A percentile compares a stretch with the other conserved stretches of the same genome.
These are phyloP conservation scores for Oryzaephilus surinamensis DNA, from an alignment of 1,140 invertebrate species.

Conservation along the genomic window DNA sequence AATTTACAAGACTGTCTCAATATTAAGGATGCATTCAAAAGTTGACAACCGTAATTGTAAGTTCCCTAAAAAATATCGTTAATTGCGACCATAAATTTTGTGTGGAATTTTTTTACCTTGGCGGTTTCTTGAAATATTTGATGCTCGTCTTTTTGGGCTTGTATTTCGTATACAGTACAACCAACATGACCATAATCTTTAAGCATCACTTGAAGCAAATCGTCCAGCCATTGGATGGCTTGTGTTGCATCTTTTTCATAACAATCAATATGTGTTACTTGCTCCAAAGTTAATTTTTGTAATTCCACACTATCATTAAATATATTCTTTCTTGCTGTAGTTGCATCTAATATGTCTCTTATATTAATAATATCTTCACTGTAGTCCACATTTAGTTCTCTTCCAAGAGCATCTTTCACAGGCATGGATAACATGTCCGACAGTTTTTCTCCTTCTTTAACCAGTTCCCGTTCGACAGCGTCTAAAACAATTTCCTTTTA, in stretches of 20 bases:
- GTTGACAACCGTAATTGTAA: conserved; percentile 67
- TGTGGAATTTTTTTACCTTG: conserved; percentile 40
- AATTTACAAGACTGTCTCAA: conserved; percentile 60
- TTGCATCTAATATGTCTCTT: conserved; percentile 54
- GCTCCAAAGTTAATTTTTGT: conserved; percentile 63
- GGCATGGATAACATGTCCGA: conserved; percentile 70
- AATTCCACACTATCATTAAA: conserved; percentile 60
- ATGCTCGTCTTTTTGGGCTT: conserved; percentile 62
- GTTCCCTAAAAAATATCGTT: conserved; percentile 47
- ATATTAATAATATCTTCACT: conserved; percentile 60
- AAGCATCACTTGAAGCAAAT: conserved; percentile 59
- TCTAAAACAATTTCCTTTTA: conserved; percentile 36
- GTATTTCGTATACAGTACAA: conserved; percentile 59
- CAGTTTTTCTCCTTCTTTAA: conserved; percentile 67
- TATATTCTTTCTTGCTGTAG: conserved; percentile 50
- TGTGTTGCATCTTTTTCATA: conserved; percentile 67
- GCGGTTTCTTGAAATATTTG: conserved; percentile 68
- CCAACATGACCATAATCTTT: conserved; percentile 61
- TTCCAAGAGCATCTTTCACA: conserved; percentile 65
- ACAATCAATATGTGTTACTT: conserved; percentile 59
- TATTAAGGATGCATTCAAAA: conserved; percentile 63
- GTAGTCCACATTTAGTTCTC: conserved; percentile 63
- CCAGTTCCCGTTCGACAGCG: conserved; percentile 52
- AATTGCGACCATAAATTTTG: conserved; percentile 5
- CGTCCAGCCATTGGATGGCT: conserved; percentile 63